Percentiles rank a stretch among this genome's conserved stretches.
Evolutionary conservation across 2,797 vertebrate genomes (phyloP).

Genomic region (Xiphorhynchus erythropygius): DNA sequence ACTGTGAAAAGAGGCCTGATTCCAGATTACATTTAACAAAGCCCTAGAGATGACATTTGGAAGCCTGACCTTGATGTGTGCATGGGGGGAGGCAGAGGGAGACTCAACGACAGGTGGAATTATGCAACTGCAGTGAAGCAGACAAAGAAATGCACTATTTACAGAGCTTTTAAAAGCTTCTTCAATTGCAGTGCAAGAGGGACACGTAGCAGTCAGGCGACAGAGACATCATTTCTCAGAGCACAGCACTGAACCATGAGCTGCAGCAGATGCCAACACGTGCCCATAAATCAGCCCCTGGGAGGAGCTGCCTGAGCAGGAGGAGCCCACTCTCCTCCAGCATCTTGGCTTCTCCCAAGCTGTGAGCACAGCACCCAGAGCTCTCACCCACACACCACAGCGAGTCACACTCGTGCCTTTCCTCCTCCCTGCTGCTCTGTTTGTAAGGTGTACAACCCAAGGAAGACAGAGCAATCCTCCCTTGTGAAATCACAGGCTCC

Average conservation of each 20-base stretch:
- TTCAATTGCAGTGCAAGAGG: background rate
- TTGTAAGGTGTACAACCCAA: background rate
- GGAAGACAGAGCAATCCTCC: background rate
- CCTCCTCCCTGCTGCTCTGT: background rate
- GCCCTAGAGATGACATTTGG: background rate
- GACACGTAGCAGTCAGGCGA: background rate
- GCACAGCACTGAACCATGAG: background rate
- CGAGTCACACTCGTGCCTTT: background rate
- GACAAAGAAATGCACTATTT: background rate
- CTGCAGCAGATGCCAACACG: background rate
- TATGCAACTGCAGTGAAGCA: background rate
- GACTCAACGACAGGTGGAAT: background rate
- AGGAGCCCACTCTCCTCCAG: background rate
- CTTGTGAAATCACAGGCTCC: slow-evolving; percentile 4
- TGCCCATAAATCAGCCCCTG: background rate
- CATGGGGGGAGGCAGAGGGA: background rate
- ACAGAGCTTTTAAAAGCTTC: slow-evolving; percentile 3
- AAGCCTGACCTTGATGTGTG: slow-evolving; percentile 8
- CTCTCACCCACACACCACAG: background rate
- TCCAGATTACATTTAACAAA: background rate
- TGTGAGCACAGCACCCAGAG: background rate
- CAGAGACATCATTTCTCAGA: background rate
- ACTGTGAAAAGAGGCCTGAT: background rate
- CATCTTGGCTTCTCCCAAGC: background rate
- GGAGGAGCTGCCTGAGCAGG: background rate